Base-by-base conservation (phyloP, 2,113 vertebrate species). In the Orientallactaga bullata region DNA sequence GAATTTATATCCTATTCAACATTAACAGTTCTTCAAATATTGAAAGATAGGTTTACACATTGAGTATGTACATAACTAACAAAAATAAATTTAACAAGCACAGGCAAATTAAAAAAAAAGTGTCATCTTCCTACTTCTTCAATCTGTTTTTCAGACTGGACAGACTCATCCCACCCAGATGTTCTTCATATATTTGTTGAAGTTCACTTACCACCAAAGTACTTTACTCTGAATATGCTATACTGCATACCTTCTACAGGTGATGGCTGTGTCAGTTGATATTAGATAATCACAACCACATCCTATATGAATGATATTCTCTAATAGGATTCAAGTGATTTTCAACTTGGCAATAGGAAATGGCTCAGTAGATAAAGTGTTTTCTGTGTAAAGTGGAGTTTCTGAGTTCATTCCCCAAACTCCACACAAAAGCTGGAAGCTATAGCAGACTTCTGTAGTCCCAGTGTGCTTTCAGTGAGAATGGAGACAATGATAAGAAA, bases 1-100 rank as follows among this genome's bases (percentile, higher is more conserved):
- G 61, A 65, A 13, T 80, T 89, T 89, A 93, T 83, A 93, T 23
- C 17, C 21, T 88, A 30, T 80, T 95, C 51, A 85, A 63, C 12
- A 82, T 82, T 82, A 21, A 92, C 37, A 81, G 47, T 12, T 87
- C 35, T 87, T 95, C 71, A 92, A 89, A 71, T 76, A 82, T 95
- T 74, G 81, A 83, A 96, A 83, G 21, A 74, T 20, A 79, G n/a
- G n/a, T n/a, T n/a, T n/a, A n/a, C n/a, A n/a, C n/a, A n/a, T n/a
- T n/a, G n/a, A n/a, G n/a, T n/a, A n/a, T n/a, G n/a, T n/a, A n/a
- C n/a, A n/a, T n/a, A n/a, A n/a, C n/a, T n/a, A n/a, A n/a, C n/a
- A n/a, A n/a, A n/a, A n/a, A n/a, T n/a, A n/a, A n/a, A n/a, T n/a
- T n/a, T n/a, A n/a, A n/a, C n/a, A n/a, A n/a, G n/a, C n/a, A n/a